Conservation (phyloP, 2,113 vertebrate genomes). For the Cyprinus carpio region DNA sequence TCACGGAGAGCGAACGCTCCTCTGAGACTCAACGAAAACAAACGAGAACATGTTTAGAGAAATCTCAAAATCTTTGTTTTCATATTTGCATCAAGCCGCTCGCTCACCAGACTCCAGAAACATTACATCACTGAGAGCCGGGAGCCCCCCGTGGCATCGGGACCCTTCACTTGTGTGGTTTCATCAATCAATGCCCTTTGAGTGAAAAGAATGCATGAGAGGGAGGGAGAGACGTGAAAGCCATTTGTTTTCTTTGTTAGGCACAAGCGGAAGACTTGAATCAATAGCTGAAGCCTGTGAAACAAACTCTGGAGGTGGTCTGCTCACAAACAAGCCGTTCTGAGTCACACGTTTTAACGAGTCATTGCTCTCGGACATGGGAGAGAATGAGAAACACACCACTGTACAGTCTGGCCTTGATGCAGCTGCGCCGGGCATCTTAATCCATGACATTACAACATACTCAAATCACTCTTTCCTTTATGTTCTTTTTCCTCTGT, state of each 20-base stretch:
- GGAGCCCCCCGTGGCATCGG: conserved; percentile 56
- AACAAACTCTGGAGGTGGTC: conserved; percentile 58
- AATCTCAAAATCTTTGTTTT: conserved; percentile 2
- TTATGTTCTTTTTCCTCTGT: conserved; percentile 24
- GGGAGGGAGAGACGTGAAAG: conserved; percentile 56
- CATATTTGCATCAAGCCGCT: not conserved
- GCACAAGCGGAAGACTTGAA: conserved; percentile 55
- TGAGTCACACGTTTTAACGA: conserved; percentile 51
- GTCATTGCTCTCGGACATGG: conserved; percentile 30
- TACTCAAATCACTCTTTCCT: conserved; percentile 47
- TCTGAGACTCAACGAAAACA: not conserved
- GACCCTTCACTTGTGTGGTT: conserved; percentile 52
- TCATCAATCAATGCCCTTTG: conserved; percentile 62
- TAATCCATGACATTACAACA: conserved; percentile 20
- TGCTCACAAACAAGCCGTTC: conserved; percentile 49
- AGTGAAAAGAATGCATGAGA: conserved; percentile 49
- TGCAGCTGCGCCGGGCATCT: conserved; percentile 11
- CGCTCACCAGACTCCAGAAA: conserved; percentile 43
- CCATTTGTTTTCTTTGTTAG: conserved; percentile 54
- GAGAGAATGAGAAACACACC: conserved; percentile 44
- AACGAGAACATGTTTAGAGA: not conserved
- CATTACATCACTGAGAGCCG: conserved; percentile 64
- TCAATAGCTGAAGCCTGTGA: conserved; percentile 59
- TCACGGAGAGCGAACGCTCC: not conserved
- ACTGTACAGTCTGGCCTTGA: conserved; percentile 5